Percentiles rank a stretch among this genome's conserved stretches.
These are phyloP conservation scores for Pteropus rufus DNA, from an alignment of 2,797 vertebrate species.

Conservation along the genomic window DNA sequence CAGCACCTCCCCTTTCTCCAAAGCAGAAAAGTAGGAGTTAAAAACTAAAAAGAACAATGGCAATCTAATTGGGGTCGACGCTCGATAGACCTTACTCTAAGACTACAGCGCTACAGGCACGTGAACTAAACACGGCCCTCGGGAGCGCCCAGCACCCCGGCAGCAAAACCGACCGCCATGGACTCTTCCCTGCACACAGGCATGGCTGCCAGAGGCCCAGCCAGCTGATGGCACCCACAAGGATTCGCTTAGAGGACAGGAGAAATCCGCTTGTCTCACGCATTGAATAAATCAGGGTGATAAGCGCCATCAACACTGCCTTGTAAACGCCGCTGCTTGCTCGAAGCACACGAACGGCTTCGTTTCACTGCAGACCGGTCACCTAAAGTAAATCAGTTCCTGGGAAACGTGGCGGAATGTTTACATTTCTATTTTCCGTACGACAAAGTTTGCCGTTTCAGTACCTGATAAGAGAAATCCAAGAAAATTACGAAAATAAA, in stretches of 20 bases:
- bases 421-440: background rate
- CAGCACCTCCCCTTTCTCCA: background rate
- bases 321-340: background rate
- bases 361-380: background rate
- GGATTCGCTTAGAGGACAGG: background rate
- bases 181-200: too few relatives aligned
- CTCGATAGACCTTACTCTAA: background rate
- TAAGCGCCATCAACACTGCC: rapidly evolving
- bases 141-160: too few relatives aligned
- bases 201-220: too few relatives aligned
- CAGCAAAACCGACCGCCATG: too few relatives aligned
- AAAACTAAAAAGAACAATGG: background rate
- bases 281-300: background rate
- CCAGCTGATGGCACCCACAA: background rate
- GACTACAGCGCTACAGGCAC: background rate
- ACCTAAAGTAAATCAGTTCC: background rate
- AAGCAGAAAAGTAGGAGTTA: background rate
- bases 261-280: background rate
- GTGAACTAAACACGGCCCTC: background rate
- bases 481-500: background rate
- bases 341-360: background rate
- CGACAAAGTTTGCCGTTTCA: background rate
- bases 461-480: background rate
- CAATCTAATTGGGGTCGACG: background rate
- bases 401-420: background rate